Percentiles rank a stretch among this genome's conserved stretches.
These are phyloP conservation scores for Cyprinodon variegatus DNA, from an alignment of 2,113 vertebrate species.

Conservation along the genomic window DNA sequence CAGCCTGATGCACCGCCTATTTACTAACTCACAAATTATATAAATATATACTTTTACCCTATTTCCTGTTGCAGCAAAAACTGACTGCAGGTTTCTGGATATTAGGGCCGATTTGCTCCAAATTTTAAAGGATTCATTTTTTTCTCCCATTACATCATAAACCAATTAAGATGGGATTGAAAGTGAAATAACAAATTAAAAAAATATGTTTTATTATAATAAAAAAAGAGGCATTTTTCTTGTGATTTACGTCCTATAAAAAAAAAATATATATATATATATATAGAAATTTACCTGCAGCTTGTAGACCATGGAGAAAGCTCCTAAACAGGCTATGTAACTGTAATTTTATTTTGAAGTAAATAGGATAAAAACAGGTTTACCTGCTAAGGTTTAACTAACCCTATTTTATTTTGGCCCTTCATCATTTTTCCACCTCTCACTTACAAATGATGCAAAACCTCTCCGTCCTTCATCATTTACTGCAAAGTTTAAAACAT, in stretches of 20 bases:
- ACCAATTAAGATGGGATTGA: not conserved
- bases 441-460: too few species aligned
- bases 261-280: too few species aligned
- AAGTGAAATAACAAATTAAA: not conserved
- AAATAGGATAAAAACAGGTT: too few species aligned
- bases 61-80: constrained; percentile 18
- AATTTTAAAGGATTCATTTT: not conserved
- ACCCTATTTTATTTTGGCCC: too few species aligned
- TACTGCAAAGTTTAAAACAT: too few species aligned
- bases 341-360: too few species aligned
- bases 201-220: not conserved
- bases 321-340: too few species aligned
- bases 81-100: not conserved
- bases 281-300: not conserved
- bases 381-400: too few species aligned
- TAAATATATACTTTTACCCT: not conserved
- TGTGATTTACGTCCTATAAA: not conserved
- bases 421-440: too few species aligned
- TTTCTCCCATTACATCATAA: not conserved
- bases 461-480: too few species aligned
- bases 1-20: constrained; percentile 14
- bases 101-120: not conserved
- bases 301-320: too few species aligned
- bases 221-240: not conserved
- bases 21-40: constrained; percentile 49